Conservation (phyloP, 37 sponge, comb jelly and placozoan species). For the Geodia barretti region DNA sequence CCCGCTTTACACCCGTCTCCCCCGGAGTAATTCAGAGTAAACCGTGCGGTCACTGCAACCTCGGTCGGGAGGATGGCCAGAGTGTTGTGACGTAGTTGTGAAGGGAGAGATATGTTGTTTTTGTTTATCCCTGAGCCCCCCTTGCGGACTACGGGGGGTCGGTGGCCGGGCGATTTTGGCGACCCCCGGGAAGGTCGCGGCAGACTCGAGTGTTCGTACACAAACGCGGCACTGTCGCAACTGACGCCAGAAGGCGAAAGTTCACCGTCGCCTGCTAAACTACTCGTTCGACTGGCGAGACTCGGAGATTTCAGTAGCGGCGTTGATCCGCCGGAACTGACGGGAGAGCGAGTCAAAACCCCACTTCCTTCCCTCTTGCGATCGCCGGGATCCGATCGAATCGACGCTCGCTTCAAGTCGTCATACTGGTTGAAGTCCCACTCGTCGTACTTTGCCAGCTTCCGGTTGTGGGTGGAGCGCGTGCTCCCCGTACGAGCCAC, state of each 20-base stretch:
- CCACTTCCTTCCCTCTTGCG: neutral
- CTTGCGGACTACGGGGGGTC: neutral
- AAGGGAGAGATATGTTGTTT: conserved; percentile 19
- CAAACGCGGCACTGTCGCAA: neutral
- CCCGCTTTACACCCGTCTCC: conserved; percentile 37
- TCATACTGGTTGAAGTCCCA: neutral
- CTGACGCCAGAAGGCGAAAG: neutral
- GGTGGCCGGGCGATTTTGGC: neutral
- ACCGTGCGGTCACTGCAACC: conserved; percentile 4
- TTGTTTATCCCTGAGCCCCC: neutral
- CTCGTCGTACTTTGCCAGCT: neutral
- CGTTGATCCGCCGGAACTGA: neutral
- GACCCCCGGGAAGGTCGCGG: neutral
- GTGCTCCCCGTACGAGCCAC: neutral
- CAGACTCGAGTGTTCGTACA: neutral
- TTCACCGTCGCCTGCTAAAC: neutral
- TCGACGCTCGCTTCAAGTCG: conserved; percentile 50
- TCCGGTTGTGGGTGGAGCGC: neutral
- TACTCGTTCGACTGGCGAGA: neutral
- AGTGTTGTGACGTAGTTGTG: conserved; percentile 8
- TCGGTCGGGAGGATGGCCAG: conserved; percentile 2
- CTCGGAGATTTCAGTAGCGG: neutral
- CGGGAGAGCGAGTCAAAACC: neutral
- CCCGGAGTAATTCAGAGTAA: conserved; percentile 54
- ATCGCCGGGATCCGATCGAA: conserved; percentile 49